A percentile compares a stretch with the other conserved stretches of the same genome.
Conservation (phyloP, 2,113 vertebrate genomes). For the Oceanites oceanicus region DNA sequence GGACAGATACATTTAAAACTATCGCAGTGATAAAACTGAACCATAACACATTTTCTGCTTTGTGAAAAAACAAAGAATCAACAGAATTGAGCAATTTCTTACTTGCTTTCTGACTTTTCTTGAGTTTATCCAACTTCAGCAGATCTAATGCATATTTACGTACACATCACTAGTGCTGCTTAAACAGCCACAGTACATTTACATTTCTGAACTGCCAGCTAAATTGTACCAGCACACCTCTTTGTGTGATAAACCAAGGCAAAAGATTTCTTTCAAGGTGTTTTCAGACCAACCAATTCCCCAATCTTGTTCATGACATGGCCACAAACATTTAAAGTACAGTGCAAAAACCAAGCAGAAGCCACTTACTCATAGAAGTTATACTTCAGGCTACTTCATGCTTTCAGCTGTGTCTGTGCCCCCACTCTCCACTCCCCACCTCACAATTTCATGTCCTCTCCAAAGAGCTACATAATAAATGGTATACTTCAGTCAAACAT, state of each 20-base stretch:
- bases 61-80: neutral
- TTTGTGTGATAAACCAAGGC: neutral
- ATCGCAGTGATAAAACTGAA: neutral
- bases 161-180: neutral
- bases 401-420: neutral
- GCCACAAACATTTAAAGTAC: neutral
- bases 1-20: neutral
- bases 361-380: neutral
- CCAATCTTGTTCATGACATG: neutral
- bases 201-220: neutral
- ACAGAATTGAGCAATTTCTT: neutral
- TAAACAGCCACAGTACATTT: neutral
- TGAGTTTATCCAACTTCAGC: neutral
- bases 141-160: neutral
- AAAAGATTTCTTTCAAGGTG: neutral
- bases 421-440: neutral
- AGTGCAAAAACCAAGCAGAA: neutral
- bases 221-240: neutral
- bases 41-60: neutral
- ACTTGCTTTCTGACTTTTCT: neutral
- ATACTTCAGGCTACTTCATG: neutral
- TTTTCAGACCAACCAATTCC: neutral
- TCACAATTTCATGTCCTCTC: neutral
- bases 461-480: neutral
- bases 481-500: neutral